A percentile compares a stretch with the other conserved stretches of the same genome.
Conservation (phyloP, 2,888 invertebrate genomes). For the Dryococelus australis region DNA sequence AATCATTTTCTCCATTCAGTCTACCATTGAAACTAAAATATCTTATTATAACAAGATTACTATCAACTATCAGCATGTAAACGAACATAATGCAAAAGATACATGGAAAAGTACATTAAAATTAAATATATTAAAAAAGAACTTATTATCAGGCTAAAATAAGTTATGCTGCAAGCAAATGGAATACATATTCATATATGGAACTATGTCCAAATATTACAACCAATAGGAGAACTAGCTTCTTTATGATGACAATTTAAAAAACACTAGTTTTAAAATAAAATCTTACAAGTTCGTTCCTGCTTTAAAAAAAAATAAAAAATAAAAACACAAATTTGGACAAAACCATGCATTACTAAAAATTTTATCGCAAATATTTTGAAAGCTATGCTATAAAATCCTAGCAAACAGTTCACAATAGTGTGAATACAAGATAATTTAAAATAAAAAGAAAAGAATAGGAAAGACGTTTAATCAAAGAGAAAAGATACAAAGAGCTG, state of each 20-base stretch:
- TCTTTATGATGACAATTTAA: neutral
- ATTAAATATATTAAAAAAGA: slow-evolving; percentile 19
- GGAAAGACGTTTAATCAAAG: neutral
- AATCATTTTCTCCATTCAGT: slow-evolving; percentile 26
- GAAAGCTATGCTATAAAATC: neutral
- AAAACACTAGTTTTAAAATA: neutral
- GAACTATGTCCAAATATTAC: neutral
- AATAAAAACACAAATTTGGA: neutral
- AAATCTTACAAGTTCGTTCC: neutral
- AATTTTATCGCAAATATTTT: neutral
- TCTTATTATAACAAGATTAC: neutral
- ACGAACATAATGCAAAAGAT: slow-evolving; percentile 3
- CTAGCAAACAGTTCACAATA: neutral
- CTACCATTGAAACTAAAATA: neutral
- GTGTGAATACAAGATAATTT: neutral
- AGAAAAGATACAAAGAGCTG: neutral
- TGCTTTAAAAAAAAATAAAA: neutral
- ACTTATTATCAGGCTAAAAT: slow-evolving; percentile 11
- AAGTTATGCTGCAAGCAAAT: neutral
- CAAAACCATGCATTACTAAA: slow-evolving; percentile 21
- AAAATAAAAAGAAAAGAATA: neutral
- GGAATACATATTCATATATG: slow-evolving; percentile 17
- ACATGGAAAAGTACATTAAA: slow-evolving; percentile 21
- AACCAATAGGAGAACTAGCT: neutral
- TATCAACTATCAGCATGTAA: neutral